Evolutionary conservation across 2,797 vertebrate genomes (phyloP), one percentile per base, ranked within the genome.

Genomic region (Gambusia yucatana): DNA sequence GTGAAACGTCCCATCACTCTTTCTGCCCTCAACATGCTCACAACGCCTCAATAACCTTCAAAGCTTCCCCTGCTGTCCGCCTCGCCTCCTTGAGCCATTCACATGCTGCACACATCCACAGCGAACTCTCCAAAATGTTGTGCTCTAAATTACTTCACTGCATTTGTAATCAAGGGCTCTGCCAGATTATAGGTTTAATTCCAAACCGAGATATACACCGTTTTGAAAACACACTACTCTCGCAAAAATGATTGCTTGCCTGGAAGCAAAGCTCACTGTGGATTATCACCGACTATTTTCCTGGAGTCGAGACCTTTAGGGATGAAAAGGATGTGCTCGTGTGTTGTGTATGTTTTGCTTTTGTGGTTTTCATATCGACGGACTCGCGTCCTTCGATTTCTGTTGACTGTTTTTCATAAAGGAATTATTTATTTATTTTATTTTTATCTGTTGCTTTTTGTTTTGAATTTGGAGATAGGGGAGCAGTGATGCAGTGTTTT

Each of bases 21-120:
- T 28, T 61, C 52, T 74, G 50, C 50, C 76, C 75, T 44, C 76
- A 81, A 28, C 75, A 70, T 11, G 61, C 50, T 76, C 41, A 81
- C 77, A 83, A 82, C 79, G 78, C 87, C 87, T 92, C 80, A 85
- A 73, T 91, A 89, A 87, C 87, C 87, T 91, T 93, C 89, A 90
- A 77, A 87, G 82, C 82, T 72, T 59, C 76, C 72, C 72, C 85
- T 44, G 75, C 67, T 75, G 79, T 90, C 87, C 61, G 79, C 52
- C 69, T 81, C 39, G 69, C 74, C 81, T 6, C 55, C 72, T 63
- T 73, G 13, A 65, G 79, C 70, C 74, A 81, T 90, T 83, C 55
- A 0, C 82, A 89, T 86, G 83, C 89, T 50, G 84, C 83, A 47
- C 63, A 61, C 87, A 79, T 89, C 80, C 88, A 73, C 86, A 46